Evolutionary conservation across 2,888 invertebrate genomes (phyloP).

Genomic region (Philonicus albiceps): DNA sequence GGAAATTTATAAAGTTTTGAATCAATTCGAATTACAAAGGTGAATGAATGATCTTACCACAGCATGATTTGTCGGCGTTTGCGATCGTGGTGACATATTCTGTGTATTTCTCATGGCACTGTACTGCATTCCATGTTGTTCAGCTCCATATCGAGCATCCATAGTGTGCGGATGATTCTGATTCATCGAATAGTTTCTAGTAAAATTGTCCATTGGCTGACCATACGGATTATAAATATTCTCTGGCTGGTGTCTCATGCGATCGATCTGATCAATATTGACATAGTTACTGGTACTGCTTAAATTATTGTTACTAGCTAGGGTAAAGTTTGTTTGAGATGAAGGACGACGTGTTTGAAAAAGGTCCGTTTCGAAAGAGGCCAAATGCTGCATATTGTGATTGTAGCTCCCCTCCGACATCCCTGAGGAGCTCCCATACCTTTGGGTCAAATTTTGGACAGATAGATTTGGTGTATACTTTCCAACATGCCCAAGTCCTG

Average conservation of each 20-base stretch:
- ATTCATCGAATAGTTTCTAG: slow-evolving; percentile 60
- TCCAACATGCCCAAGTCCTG: slow-evolving; percentile 80
- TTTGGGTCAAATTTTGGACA: slow-evolving; percentile 59
- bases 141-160: slow-evolving; percentile 51
- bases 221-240: slow-evolving; percentile 51
- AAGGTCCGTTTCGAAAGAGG: slow-evolving; percentile 48
- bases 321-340: slow-evolving; percentile 45
- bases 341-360: slow-evolving; percentile 51
- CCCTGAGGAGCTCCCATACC: slow-evolving; percentile 60
- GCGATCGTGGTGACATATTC: slow-evolving; percentile 43
- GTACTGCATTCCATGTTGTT: slow-evolving; percentile 50
- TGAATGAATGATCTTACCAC: neutral
- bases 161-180: slow-evolving; percentile 60
- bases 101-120: slow-evolving; percentile 56
- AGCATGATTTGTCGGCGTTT: neutral
- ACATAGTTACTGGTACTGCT: slow-evolving; percentile 64
- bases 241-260: slow-evolving; percentile 63
- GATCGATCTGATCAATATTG: slow-evolving; percentile 68
- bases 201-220: slow-evolving; percentile 57
- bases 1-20: neutral
- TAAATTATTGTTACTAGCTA: slow-evolving; percentile 29
- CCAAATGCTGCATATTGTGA: slow-evolving; percentile 40
- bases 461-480: slow-evolving; percentile 76
- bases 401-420: neutral
- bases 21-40: neutral